phyloP scores from a whole-genome alignment of 2,888 invertebrate genomes.

The Ophioninae sp. region DNA sequence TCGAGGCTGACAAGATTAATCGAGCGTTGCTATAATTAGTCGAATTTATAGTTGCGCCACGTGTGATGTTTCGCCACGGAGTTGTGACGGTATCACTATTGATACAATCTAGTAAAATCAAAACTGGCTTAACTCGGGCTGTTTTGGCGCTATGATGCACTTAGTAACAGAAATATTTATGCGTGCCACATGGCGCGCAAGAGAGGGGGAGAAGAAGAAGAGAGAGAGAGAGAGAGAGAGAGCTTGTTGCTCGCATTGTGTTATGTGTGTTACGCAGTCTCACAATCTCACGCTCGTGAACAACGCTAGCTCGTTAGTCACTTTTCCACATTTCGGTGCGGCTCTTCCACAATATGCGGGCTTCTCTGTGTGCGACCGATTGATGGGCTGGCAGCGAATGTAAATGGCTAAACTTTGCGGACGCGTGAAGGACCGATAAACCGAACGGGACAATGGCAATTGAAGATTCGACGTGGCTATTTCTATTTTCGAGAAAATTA shows the following conservation, averaged over 20 bases:
- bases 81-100: conserved; percentile 9
- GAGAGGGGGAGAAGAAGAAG: background rate
- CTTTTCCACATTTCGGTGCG: background rate
- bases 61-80: background rate
- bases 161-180: conserved; percentile 50
- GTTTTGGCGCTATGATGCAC: conserved; percentile 39
- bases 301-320: conserved; percentile 40
- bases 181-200: conserved; percentile 40
- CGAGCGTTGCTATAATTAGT: conserved; percentile 15
- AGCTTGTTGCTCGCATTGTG: conserved; percentile 37
- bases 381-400: background rate
- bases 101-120: conserved; percentile 35
- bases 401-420: background rate
- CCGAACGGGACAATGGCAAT: background rate
- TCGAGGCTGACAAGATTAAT: background rate
- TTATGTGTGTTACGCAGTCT: conserved; percentile 23
- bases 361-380: background rate
- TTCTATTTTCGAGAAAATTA: background rate
- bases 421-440: background rate
- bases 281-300: conserved; percentile 2
- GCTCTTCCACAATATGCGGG: background rate
- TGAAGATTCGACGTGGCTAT: background rate
- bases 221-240: background rate
- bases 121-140: conserved; percentile 1
- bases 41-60: conserved; percentile 28